phyloP scores from a whole-genome alignment of 2,113 vertebrate species.

The Zosterops borbonicus region DNA sequence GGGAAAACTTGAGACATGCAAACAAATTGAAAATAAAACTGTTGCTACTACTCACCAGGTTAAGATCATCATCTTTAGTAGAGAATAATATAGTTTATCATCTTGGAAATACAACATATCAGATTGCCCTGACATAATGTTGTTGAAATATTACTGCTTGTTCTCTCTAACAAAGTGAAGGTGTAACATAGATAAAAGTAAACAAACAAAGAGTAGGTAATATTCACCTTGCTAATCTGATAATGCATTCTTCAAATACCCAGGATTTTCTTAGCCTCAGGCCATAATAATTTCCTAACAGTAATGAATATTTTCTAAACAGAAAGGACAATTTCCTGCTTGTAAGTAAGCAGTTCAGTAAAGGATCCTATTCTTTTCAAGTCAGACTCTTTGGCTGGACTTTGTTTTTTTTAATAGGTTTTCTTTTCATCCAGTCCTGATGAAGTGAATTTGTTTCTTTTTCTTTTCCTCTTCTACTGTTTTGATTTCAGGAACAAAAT shows the following conservation, averaged over 20 bases:
- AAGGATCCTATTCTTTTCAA: neutral
- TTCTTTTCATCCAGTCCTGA: neutral
- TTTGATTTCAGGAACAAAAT: neutral
- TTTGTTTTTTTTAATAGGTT: neutral
- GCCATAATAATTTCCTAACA: neutral
- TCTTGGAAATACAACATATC: neutral
- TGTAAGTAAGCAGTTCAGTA: neutral
- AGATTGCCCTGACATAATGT: fast-evolving
- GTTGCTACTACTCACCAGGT: neutral
- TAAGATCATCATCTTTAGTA: neutral
- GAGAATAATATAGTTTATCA: neutral
- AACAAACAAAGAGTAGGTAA: neutral
- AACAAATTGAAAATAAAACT: neutral
- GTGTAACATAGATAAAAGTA: neutral
- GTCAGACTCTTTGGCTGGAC: neutral
- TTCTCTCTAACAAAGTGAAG: neutral
- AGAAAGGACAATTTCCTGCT: neutral
- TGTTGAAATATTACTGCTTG: neutral
- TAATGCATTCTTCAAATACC: neutral
- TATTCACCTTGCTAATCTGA: neutral
- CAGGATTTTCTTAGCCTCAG: neutral
- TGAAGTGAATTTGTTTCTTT: neutral
- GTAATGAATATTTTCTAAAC: neutral
- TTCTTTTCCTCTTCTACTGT: neutral
- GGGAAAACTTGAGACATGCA: neutral